Base-by-base conservation (phyloP, 2,113 vertebrate genomes). In the Pagrus major region DNA sequence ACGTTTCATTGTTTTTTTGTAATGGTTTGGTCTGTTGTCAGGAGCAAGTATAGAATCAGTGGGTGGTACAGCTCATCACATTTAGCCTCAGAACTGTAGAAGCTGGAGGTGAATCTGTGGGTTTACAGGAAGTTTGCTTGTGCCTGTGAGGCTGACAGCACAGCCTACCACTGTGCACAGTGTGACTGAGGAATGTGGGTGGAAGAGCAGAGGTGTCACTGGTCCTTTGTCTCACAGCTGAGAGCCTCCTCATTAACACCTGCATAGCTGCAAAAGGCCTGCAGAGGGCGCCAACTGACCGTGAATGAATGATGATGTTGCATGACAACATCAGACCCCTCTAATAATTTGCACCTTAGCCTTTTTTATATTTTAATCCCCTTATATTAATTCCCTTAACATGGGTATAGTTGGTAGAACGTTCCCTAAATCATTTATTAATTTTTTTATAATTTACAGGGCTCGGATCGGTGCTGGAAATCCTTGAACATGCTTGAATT, bases 281-380 rank as follows among this genome's bases (percentile, higher is more conserved):
- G 70, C 64, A 92, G 90, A 64, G 89, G 89, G 89, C 75, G 67
- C 66, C 66, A 65, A 67, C 1, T 20, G n/a, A 84, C 87, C 68
- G 46, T 21, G 1, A 47, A 33, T 60, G 44, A 78, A 37, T 27
- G 8, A 33, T 20, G n/a, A 31, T 21, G 20, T 15, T 33, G 15
- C 14, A 2, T 61, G 39, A 35, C 10, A 25, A 51, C 41, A 42
- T 41, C 16, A 52, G 41, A 63, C 59, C 21, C 39, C 61, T 54
- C n/a, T n/a, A n/a, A n/a, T n/a, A n/a, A n/a, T n/a, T 37, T 59
- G 2, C 33, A 56, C 3, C 3, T 41, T 18, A 35, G n/a, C 15
- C 3, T 20, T 29, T 66, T 70, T 3, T 47, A 55, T 51, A 47
- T 41, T 71, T 1, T 42, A 41, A 42, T 27, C 39, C 42, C 11